Percentiles rank a stretch among this genome's conserved stretches.
phyloP scores from a whole-genome alignment of 2,113 vertebrate species.

The Trichomycterus rosablanca region DNA sequence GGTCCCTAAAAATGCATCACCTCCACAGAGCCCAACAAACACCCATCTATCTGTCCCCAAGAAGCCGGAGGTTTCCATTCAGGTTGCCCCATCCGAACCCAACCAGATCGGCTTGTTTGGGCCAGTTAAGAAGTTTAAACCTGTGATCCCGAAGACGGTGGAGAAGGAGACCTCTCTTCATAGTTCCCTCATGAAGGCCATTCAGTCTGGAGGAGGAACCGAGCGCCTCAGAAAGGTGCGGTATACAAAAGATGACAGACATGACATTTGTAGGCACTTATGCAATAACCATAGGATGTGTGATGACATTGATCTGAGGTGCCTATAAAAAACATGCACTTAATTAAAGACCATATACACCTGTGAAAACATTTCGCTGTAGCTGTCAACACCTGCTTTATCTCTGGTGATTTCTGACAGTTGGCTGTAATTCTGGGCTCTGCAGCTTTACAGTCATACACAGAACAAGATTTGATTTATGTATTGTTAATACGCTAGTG shows the following conservation, averaged over 20 bases:
- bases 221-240: slow-evolving; percentile 83
- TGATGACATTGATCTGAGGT: neutral
- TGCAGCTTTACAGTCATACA: too few relatives aligned
- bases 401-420: neutral
- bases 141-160: slow-evolving; percentile 72
- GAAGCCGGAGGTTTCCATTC: slow-evolving; percentile 44
- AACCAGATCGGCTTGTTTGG: slow-evolving; percentile 83
- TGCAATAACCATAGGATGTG: too few relatives aligned
- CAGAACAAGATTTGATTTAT: too few relatives aligned
- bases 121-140: slow-evolving; percentile 84
- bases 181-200: slow-evolving; percentile 86
- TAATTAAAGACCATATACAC: neutral
- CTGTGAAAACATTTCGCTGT: neutral
- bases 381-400: neutral
- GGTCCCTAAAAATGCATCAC: neutral
- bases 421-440: too few relatives aligned
- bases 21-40: slow-evolving; percentile 24
- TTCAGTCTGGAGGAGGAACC: slow-evolving; percentile 78
- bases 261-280: too few relatives aligned
- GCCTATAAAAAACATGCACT: neutral
- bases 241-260: slow-evolving; percentile 42
- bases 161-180: slow-evolving; percentile 82
- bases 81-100: slow-evolving; percentile 28
- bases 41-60: slow-evolving; percentile 19
- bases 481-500: too few relatives aligned